Evolutionary conservation across 2,113 vertebrate genomes (phyloP).

Genomic region (Callospermophilus lateralis): DNA sequence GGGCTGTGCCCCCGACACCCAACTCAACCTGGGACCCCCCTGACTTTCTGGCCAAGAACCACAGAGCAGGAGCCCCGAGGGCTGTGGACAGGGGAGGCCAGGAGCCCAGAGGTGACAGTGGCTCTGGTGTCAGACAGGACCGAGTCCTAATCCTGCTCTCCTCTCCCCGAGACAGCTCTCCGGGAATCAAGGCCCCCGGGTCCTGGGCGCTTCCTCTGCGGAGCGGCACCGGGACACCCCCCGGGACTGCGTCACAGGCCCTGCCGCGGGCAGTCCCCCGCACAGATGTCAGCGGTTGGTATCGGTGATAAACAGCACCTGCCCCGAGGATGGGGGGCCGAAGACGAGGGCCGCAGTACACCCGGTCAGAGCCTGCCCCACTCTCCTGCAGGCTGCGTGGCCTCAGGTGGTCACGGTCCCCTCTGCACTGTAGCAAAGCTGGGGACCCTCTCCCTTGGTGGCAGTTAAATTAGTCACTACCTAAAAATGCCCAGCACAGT

Average conservation of each 20-base stretch:
- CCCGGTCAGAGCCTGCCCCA: not conserved
- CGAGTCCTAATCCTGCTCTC: not conserved
- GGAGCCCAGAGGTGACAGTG: not conserved
- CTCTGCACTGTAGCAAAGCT: not conserved
- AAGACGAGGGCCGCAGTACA: rapidly evolving
- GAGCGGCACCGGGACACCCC: not conserved
- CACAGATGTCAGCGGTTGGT: too few species aligned
- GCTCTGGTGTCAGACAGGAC: not conserved
- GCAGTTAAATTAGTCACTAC: not conserved
- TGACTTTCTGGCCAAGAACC: not conserved
- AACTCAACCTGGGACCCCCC: not conserved
- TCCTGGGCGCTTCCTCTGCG: too few species aligned
- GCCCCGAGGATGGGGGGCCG: too few species aligned
- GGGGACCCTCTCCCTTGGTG: not conserved
- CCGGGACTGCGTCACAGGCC: too few species aligned
- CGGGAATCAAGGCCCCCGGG: too few species aligned
- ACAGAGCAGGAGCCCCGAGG: not conserved
- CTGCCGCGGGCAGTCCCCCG: too few species aligned
- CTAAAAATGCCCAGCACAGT: too few species aligned
- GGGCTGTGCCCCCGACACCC: rapidly evolving
- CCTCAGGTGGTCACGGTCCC: not conserved
- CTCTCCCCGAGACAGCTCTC: not conserved
- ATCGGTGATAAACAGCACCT: too few species aligned
- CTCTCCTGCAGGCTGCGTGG: not conserved
- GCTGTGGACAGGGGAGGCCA: not conserved